A percentile compares a stretch with the other conserved stretches of the same genome.
phyloP scores from a whole-genome alignment of 2,113 vertebrate genomes.

The Meles meles region DNA sequence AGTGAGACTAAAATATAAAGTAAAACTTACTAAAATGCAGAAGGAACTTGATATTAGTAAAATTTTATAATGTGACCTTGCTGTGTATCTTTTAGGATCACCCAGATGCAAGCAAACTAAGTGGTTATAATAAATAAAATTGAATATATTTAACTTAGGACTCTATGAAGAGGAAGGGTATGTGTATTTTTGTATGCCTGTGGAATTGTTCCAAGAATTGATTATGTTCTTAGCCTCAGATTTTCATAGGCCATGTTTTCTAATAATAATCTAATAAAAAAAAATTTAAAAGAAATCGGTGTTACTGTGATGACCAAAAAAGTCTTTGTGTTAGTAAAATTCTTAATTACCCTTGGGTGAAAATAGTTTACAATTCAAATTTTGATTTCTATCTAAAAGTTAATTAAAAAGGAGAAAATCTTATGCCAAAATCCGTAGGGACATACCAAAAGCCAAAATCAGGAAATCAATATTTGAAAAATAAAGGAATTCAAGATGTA shows the following conservation, averaged over 20 bases:
- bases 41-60: not conserved
- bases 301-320: not conserved
- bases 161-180: not conserved
- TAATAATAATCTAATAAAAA: not conserved
- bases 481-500: not conserved
- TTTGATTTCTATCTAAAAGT: not conserved
- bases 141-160: not conserved
- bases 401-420: not conserved
- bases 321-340: not conserved
- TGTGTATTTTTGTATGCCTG: not conserved
- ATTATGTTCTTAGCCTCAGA: not conserved
- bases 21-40: slow-evolving; percentile 17
- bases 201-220: not conserved
- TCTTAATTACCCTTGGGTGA: not conserved
- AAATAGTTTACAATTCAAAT: not conserved
- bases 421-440: not conserved
- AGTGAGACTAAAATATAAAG: not conserved
- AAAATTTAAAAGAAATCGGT: not conserved
- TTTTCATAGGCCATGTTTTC: not conserved
- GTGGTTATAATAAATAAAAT: not conserved
- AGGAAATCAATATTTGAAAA: not conserved
- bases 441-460: not conserved
- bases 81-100: not conserved
- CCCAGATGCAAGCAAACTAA: not conserved
- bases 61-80: not conserved